Percentiles rank a stretch among this genome's conserved stretches.
These are phyloP conservation scores for Knipowitschia caucasica DNA, from an alignment of 2,797 vertebrate species.

Conservation along the genomic window DNA sequence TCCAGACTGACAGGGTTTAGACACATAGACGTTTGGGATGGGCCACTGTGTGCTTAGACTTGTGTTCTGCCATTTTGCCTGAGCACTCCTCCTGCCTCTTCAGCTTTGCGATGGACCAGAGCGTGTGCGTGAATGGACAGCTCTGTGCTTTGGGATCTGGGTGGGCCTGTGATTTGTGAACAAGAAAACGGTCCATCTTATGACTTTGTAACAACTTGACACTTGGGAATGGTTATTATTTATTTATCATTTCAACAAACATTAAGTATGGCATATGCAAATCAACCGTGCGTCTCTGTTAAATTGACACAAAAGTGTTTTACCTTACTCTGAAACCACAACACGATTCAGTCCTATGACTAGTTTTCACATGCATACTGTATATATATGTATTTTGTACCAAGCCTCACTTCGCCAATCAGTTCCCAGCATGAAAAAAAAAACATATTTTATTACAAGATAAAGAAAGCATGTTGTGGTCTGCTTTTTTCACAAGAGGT, in stretches of 20 bases:
- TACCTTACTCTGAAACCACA: too few relatives aligned
- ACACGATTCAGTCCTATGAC: too few relatives aligned
- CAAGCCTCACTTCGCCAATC: too few relatives aligned
- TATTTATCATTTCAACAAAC: not conserved
- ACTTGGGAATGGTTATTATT: not conserved
- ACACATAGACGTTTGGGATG: conserved; percentile 20
- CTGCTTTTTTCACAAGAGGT: too few relatives aligned
- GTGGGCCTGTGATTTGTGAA: conserved; percentile 33
- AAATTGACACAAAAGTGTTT: too few relatives aligned
- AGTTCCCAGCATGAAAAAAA: too few relatives aligned
- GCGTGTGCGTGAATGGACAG: conserved; percentile 27
- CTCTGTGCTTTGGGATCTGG: conserved; percentile 19
- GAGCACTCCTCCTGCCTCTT: conserved; percentile 56
- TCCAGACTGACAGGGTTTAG: conserved; percentile 39
- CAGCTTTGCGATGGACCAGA: conserved; percentile 34
- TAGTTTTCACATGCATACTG: too few relatives aligned
- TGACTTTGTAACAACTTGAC: not conserved
- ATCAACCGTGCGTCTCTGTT: too few relatives aligned
- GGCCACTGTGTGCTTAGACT: conserved; percentile 38
- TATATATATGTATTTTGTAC: too few relatives aligned
- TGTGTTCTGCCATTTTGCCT: conserved; percentile 31
- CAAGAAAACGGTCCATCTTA: conserved; percentile 21
- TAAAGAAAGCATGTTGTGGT: too few relatives aligned
- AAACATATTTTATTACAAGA: too few relatives aligned
- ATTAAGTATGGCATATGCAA: not conserved